A percentile compares a stretch with the other conserved stretches of the same genome.
These are phyloP conservation scores for Ostrea denselamellosa DNA, from an alignment of 1,140 invertebrate genomes.

Conservation along the genomic window DNA sequence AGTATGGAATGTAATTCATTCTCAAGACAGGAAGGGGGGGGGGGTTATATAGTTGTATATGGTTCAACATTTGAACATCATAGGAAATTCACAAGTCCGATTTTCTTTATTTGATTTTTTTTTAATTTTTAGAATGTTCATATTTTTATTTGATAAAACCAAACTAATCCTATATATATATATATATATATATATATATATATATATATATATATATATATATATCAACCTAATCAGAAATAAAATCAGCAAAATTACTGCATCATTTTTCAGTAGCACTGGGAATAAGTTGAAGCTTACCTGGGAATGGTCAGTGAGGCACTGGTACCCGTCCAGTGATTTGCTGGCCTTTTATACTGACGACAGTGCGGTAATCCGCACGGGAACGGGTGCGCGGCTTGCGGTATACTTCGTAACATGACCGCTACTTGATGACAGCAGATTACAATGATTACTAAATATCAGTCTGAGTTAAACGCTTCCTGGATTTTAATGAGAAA, in stretches of 20 bases:
- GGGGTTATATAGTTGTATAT: too few species aligned
- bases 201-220: too few species aligned
- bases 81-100: too few species aligned
- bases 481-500: background rate
- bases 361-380: background rate
- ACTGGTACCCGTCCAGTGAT: background rate
- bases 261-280: background rate
- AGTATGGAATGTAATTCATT: too few species aligned
- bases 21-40: too few species aligned
- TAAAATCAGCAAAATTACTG: background rate
- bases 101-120: too few species aligned
- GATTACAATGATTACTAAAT: background rate
- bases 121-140: too few species aligned
- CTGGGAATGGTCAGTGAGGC: background rate
- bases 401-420: background rate
- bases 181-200: too few species aligned
- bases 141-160: too few species aligned
- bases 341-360: background rate
- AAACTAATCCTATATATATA: too few species aligned
- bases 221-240: too few species aligned
- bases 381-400: background rate
- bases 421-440: background rate
- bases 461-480: background rate
- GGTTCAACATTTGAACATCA: too few species aligned
- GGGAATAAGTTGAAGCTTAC: background rate